These are phyloP conservation scores for Drosophila pullipes DNA, from an alignment of 2,888 invertebrate species.

Conservation along the genomic window DNA sequence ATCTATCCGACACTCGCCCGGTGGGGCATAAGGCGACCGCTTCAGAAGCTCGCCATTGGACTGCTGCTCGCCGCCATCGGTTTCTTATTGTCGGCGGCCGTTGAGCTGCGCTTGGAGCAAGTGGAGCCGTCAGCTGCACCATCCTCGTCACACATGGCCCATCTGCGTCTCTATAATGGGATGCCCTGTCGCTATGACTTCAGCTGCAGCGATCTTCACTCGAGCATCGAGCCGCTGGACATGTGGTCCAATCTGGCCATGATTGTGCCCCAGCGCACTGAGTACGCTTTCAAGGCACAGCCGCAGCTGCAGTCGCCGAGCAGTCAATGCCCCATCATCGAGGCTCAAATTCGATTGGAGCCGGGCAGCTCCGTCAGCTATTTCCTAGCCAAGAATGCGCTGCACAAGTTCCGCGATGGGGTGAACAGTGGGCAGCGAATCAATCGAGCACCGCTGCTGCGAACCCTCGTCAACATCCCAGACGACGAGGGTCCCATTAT, in stretches of 20 bases:
- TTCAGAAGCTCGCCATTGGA: conserved; percentile 88
- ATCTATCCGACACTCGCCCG: conserved; percentile 82
- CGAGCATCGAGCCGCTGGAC: conserved; percentile 80
- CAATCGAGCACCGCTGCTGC: conserved; percentile 82
- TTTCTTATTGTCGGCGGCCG: conserved; percentile 93
- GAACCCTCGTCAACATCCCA: conserved; percentile 81
- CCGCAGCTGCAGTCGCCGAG: conserved; percentile 18
- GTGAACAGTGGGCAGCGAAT: conserved; percentile 66
- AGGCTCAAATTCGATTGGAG: conserved; percentile 59
- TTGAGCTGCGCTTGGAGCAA: conserved; percentile 91
- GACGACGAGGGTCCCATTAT: conserved; percentile 56
- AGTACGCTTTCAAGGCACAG: conserved; percentile 84
- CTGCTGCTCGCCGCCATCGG: conserved; percentile 93
- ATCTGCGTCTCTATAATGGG: conserved; percentile 90
- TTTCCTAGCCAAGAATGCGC: conserved; percentile 65
- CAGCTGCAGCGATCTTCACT: conserved; percentile 45
- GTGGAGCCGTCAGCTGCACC: conserved; percentile 88
- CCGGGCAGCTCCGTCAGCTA: conserved; percentile 82
- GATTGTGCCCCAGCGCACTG: conserved; percentile 79
- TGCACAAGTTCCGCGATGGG: conserved; percentile 80
- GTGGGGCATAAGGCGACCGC: conserved; percentile 79
- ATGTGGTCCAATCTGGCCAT: conserved; percentile 85
- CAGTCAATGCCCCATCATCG: conserved; percentile 60
- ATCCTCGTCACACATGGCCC: conserved; percentile 86
- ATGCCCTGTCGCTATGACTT: conserved; percentile 87